Base-by-base conservation (phyloP, 2,888 invertebrate genomes). In the Allygus modestus region DNA sequence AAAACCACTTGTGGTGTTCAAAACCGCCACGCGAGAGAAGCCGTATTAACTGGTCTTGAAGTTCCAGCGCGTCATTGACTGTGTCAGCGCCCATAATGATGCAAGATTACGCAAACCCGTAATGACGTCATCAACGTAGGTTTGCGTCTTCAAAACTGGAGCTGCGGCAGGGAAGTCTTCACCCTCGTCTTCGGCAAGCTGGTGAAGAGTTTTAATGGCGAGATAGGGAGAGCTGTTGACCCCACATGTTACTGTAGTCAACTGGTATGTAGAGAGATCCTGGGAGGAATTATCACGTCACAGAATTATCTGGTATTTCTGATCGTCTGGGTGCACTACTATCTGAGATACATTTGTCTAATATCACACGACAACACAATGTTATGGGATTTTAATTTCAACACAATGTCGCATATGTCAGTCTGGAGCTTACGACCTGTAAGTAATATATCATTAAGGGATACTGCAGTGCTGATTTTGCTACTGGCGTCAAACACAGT, bases 361-460 rank as follows among this genome's bases (percentile, higher is more conserved):
- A 82, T 65, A 26, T 82, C 82, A 41, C 65, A 65, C 15, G 82
- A 82, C 15, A 82, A 82, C 1, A 82, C 82, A 33, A 65, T 4
- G 12, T 82, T 65, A 43, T 82, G 41, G 0, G n/a, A 54, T n/a
- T 69, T 1, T 5, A 82, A 65, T 1, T 43, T 11, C 2, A 82
- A 20, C 28, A 82, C 5, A n/a, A 81, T n/a, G 26, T 82, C 82
- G 31, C 82, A 65, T 9, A 82, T 37, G 26, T 82, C 23, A 5
- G 33, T 28, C 17, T 71, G 71, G 1, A 71, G 31, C n/a, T 71
- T 71, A 1, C 33, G 17, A 9, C 71, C 71, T 20, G 37, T 71
- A n/a, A 71, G 31, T n/a, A 71, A 71, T 4, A 31, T 17, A 71
- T 71, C 71, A n/a, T 33, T 71, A 17, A 71, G 71, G 11, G 71